Base-by-base conservation (phyloP, 2,888 invertebrate species). In the Caenorhabditis zanzibari region DNA sequence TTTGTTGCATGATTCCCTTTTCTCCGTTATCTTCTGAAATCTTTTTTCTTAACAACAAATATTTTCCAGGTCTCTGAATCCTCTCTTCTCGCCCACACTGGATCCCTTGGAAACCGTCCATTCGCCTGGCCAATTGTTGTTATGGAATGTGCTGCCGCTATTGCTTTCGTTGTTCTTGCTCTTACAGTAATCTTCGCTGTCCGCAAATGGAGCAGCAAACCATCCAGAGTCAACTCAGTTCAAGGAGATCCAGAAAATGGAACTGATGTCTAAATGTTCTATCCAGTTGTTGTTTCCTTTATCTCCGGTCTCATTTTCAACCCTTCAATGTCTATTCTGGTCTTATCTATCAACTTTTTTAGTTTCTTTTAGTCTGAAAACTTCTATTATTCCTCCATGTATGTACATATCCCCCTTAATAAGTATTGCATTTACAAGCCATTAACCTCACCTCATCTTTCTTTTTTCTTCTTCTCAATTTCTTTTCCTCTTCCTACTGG, bases 201-300 rank as follows among this genome's bases (percentile, higher is more conserved):
- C 56, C 84, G 85, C 59, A 87, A 87, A 68, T 86, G 86, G 87
- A 87, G 84, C 64, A 76, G 85, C 61, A 88, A 88, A 75, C 88
- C 86, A 49, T 86, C 86, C 9, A 69, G 87, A 56, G 86, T 82
- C 64, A 85, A 82, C 71, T 87, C 87, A 2, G 86, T 82, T 12
- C 88, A 88, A 74, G 85, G 86, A 63, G 84, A 84, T 69, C 80
- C 79, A 41, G 83, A 84, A 61, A 85, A 84, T 41, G 88, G 85
- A 58, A 88, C 88, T 44, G 88, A 88, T 61, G 88, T 88, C 56
- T 88, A 52, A 61, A 52, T n/a, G 26, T 4, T 35, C 9, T 9
- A 26, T 0, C 12, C 28, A 14, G 16, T 24, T 9, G 10, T 64
- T 44, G 12, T 16, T n/a, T 28, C 19, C 9, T 12, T 28, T 68